phyloP scores from a whole-genome alignment of 2,113 vertebrate genomes.

The Dicentrarchus labrax region DNA sequence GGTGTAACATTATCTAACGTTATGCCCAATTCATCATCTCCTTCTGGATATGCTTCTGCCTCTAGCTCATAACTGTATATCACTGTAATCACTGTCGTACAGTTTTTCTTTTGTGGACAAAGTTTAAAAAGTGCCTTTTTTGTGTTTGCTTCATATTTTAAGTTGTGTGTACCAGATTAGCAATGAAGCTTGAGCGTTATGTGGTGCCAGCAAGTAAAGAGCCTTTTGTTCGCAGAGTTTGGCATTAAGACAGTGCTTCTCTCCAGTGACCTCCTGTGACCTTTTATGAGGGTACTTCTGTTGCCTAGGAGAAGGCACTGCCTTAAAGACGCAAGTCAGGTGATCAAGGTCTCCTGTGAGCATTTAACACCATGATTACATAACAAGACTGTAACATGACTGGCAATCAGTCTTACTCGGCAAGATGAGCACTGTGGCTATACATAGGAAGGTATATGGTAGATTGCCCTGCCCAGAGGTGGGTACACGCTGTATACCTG shows the following conservation, averaged over 20 bases:
- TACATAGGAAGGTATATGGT: neutral
- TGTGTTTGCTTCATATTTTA: neutral
- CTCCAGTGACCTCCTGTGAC: neutral
- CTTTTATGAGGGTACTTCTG: too few species aligned
- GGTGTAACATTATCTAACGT: neutral
- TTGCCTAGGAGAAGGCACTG: neutral
- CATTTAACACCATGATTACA: neutral
- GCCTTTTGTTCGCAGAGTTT: neutral
- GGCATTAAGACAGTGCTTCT: neutral
- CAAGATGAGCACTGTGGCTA: neutral
- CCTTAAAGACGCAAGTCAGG: neutral
- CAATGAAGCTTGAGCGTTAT: neutral
- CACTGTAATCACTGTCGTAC: neutral
- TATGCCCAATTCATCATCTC: neutral
- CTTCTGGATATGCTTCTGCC: neutral
- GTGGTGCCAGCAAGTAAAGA: neutral
- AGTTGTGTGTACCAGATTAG: neutral
- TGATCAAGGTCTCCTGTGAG: neutral
- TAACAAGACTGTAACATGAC: neutral
- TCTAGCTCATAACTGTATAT: neutral
- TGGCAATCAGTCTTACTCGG: neutral
- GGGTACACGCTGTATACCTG: neutral
- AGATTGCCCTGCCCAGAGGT: neutral
- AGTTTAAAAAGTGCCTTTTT: neutral
- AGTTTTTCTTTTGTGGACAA: neutral